Evolutionary conservation across 2,888 invertebrate species (phyloP).

Genomic region (Tortricodes alternella): DNA sequence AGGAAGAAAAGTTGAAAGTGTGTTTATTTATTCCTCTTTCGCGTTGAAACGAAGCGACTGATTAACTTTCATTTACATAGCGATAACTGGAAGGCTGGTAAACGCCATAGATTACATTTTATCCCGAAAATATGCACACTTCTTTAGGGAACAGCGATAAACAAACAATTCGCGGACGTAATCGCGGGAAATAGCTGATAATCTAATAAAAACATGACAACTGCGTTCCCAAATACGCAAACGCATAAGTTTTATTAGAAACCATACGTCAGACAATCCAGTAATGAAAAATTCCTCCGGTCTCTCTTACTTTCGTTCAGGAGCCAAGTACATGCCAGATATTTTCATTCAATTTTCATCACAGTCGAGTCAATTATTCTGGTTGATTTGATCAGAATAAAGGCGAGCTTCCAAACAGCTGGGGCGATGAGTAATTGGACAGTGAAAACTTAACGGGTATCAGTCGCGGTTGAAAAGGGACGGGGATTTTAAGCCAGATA

Average conservation of each 20-base stretch:
- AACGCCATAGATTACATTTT: too few relatives aligned
- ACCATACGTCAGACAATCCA: constrained; percentile 12
- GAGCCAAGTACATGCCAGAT: constrained; percentile 25
- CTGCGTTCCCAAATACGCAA: background rate
- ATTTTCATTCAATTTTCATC: constrained; percentile 45
- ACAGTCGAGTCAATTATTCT: constrained; percentile 47
- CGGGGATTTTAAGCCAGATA: background rate
- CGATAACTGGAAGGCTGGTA: too few relatives aligned
- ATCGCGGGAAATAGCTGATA: too few relatives aligned
- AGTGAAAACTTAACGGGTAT: constrained; percentile 31
- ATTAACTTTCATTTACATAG: too few relatives aligned
- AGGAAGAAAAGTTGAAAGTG: too few relatives aligned
- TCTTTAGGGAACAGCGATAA: too few relatives aligned
- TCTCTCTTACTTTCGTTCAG: constrained; percentile 30
- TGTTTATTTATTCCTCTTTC: too few relatives aligned
- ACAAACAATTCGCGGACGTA: too few relatives aligned
- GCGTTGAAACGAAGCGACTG: too few relatives aligned
- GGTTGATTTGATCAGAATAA: constrained; percentile 39
- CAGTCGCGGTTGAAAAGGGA: background rate
- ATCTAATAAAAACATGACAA: constrained; percentile 18
- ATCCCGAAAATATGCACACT: too few relatives aligned
- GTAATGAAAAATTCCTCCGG: constrained; percentile 21
- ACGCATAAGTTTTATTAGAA: background rate
- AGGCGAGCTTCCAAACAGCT: constrained; percentile 2
- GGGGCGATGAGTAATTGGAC: constrained; percentile 27